Evolutionary conservation across 2,797 vertebrate species (phyloP).

Genomic region (Otolemur crassicaudatus): DNA sequence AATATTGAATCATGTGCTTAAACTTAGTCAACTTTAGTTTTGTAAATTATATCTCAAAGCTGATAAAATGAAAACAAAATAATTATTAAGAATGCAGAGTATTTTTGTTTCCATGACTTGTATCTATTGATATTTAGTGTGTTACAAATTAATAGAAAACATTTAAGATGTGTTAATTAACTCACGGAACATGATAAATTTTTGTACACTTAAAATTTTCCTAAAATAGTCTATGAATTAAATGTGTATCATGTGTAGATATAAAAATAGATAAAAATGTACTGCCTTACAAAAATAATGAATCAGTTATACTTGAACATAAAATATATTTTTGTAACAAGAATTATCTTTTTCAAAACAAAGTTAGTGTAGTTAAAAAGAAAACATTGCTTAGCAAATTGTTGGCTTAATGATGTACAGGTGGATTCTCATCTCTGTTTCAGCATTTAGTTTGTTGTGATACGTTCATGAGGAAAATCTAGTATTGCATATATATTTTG

Average conservation of each 20-base stretch:
- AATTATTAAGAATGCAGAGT: not conserved
- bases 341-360: not conserved
- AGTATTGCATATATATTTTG: not conserved
- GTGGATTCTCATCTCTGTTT: not conserved
- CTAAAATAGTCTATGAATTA: not conserved
- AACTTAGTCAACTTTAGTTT: not conserved
- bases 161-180: not conserved
- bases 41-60: not conserved
- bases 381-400: not conserved
- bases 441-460: not conserved
- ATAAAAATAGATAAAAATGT: not conserved
- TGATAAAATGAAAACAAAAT: slow-evolving; percentile 4
- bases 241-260: not conserved
- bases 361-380: not conserved
- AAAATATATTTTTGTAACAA: not conserved
- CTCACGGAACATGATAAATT: not conserved
- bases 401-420: not conserved
- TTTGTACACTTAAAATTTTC: not conserved
- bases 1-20: not conserved
- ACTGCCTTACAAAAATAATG: not conserved
- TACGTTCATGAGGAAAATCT: not conserved
- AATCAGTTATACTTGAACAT: not conserved
- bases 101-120: not conserved
- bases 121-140: not conserved
- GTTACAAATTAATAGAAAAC: not conserved